A percentile compares a stretch with the other conserved stretches of the same genome.
Conservation (phyloP, 2,888 invertebrate species). For the Mythimna impura region DNA sequence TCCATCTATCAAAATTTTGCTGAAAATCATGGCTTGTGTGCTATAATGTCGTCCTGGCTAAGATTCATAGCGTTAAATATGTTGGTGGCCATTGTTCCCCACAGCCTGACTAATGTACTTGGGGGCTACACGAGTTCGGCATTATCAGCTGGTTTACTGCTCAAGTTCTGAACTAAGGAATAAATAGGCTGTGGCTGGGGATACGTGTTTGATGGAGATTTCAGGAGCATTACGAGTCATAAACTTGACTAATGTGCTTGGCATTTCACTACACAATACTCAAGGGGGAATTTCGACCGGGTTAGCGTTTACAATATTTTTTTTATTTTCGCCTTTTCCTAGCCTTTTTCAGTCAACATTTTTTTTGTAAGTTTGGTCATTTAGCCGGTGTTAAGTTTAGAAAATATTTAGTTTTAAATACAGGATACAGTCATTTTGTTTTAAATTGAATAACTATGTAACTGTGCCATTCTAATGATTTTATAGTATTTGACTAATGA, state of each 20-base stretch:
- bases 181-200: conserved; percentile 2
- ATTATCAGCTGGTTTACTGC: conserved; percentile 35
- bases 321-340: no score
- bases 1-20: background rate
- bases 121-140: conserved; percentile 30
- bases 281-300: background rate
- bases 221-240: background rate
- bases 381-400: no score
- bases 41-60: background rate
- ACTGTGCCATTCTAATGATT: no score
- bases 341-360: background rate
- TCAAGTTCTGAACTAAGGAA: conserved; percentile 35
- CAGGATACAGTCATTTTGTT: no score
- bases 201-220: conserved; percentile 5
- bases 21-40: conserved; percentile 18
- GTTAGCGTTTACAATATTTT: background rate
- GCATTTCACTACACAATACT: background rate
- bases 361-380: no score
- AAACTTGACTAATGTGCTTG: conserved; percentile 1
- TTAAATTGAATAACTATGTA: no score
- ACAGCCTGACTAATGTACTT: conserved; percentile 32
- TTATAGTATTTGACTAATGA: no score
- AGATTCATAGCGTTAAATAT: conserved; percentile 47
- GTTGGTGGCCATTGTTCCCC: conserved; percentile 39
- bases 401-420: no score